Conservation (phyloP, 2,888 invertebrate species). For the Drosophila anomalata region DNA sequence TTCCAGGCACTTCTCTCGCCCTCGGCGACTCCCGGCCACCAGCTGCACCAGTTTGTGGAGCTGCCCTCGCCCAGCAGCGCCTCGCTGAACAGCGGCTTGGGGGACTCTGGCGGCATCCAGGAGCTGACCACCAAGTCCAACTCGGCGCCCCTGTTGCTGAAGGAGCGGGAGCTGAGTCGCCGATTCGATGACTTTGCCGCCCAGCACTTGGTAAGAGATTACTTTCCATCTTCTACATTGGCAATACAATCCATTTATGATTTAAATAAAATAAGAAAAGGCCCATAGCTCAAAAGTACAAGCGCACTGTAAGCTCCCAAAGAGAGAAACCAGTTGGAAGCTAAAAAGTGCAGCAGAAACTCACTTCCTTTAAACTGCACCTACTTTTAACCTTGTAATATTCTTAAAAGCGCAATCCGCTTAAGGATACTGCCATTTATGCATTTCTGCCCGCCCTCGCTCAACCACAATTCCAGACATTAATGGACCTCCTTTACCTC, state of each 20-base stretch:
- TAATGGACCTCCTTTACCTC: constrained; percentile 53
- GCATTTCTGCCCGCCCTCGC: constrained; percentile 51
- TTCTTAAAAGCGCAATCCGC: constrained; percentile 23
- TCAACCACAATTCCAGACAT: constrained; percentile 63
- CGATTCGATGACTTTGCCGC: constrained; percentile 82
- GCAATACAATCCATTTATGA: too few species aligned
- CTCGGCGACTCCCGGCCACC: constrained; percentile 48
- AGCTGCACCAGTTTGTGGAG: constrained; percentile 81
- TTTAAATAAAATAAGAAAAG: too few species aligned
- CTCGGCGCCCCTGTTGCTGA: constrained; percentile 83
- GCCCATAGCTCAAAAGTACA: too few species aligned
- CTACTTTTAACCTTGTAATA: constrained; percentile 11
- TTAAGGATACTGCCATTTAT: constrained; percentile 25
- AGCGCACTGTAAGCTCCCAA: too few species aligned
- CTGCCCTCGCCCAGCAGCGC: constrained; percentile 84
- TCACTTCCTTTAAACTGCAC: not conserved
- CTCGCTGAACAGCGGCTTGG: constrained; percentile 83
- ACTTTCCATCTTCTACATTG: too few species aligned
- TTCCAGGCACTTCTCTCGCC: constrained; percentile 82
- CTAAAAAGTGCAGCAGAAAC: not conserved
- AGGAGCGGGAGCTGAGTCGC: constrained; percentile 78
- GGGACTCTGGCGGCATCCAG: constrained; percentile 81
- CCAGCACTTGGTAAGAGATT: constrained; percentile 82
- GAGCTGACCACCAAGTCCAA: constrained; percentile 84
- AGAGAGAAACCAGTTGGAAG: too few species aligned